Percentiles rank a stretch among this genome's conserved stretches.
phyloP scores from a whole-genome alignment of 2,113 vertebrate genomes.

The Vireo altiloquus region DNA sequence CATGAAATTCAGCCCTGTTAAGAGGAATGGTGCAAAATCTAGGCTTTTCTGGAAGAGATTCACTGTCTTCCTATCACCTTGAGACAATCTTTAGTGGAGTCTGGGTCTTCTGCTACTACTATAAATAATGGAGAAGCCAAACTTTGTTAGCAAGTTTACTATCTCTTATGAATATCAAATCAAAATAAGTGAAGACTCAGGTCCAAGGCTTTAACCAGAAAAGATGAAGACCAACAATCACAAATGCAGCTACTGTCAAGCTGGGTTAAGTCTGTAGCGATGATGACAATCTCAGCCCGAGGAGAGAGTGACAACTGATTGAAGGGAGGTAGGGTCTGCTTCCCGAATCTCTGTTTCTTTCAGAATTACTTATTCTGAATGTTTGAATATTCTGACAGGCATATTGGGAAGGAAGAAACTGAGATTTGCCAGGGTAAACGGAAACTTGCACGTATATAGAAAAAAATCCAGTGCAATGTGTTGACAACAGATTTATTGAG shows the following conservation, averaged over 20 bases:
- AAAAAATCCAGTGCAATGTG: not conserved
- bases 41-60: not conserved
- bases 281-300: not conserved
- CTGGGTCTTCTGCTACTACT: not conserved
- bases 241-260: slow-evolving; percentile 55
- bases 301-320: slow-evolving; percentile 8
- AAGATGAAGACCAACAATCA: slow-evolving; percentile 32
- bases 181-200: not conserved
- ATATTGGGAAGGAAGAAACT: slow-evolving; percentile 26
- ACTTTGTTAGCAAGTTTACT: not conserved
- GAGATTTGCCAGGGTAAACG: slow-evolving; percentile 5
- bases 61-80: not conserved
- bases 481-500: slow-evolving; percentile 6
- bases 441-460: not conserved
- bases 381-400: slow-evolving; percentile 60
- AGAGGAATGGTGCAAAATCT: not conserved
- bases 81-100: not conserved
- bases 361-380: slow-evolving; percentile 39
- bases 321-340: slow-evolving; percentile 32
- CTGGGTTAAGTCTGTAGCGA: slow-evolving; percentile 16
- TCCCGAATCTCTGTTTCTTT: slow-evolving; percentile 31
- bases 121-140: not conserved
- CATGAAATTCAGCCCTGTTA: not conserved
- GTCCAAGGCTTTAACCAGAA: slow-evolving; percentile 8
- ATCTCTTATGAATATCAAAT: not conserved